phyloP scores from a whole-genome alignment of 1,140 invertebrate species.

The Microplitis mediator region DNA sequence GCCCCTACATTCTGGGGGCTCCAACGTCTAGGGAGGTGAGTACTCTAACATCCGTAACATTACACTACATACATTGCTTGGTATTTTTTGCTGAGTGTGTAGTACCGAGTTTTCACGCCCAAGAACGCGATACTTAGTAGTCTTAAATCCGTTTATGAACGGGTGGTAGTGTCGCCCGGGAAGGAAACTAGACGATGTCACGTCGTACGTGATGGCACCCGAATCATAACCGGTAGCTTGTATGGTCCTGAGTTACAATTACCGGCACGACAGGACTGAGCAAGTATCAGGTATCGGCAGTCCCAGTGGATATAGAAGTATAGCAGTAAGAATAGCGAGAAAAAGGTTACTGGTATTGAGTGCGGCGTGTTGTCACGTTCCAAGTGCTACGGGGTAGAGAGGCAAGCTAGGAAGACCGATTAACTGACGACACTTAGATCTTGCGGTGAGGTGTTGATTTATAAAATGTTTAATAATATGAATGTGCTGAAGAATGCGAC shows the following conservation, averaged over 20 bases:
- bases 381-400: background rate
- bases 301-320: no score
- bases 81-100: no score
- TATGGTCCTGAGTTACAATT: constrained; percentile 23
- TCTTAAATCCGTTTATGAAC: constrained; percentile 9
- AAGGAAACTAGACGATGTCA: constrained; percentile 37
- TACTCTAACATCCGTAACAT: constrained; percentile 19
- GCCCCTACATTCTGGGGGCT: constrained; percentile 60
- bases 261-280: constrained; percentile 12
- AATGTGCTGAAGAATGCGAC: constrained; percentile 17
- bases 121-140: background rate
- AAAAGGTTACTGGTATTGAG: constrained; percentile 6
- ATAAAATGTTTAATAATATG: constrained; percentile 27
- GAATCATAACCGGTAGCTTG: constrained; percentile 33
- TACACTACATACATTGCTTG: background rate
- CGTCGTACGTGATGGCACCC: constrained; percentile 44
- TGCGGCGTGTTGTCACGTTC: constrained; percentile 40
- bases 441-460: constrained; percentile 37
- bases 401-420: constrained; percentile 29
- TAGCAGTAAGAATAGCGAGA: background rate
- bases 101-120: background rate
- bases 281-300: background rate
- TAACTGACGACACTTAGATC: constrained; percentile 32
- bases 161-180: constrained; percentile 23
- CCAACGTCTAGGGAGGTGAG: constrained; percentile 61